A percentile compares a stretch with the other conserved stretches of the same genome.
phyloP scores from a whole-genome alignment of 2,113 vertebrate species.

The Cyanoliseus patagonus region DNA sequence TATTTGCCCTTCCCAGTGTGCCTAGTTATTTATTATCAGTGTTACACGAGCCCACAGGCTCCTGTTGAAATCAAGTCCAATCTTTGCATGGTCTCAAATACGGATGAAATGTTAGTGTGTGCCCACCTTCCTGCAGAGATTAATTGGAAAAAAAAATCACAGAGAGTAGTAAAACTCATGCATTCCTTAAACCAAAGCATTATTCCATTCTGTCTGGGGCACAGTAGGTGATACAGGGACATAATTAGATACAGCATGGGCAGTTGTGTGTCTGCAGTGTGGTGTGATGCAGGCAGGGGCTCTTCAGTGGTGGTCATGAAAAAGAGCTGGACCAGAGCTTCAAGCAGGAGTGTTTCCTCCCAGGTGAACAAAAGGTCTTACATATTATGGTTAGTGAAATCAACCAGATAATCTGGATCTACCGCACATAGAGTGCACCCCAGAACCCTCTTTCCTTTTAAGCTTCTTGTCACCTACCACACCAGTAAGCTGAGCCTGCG shows the following conservation, averaged over 20 bases:
- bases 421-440: not conserved
- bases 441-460: not conserved
- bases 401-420: not conserved
- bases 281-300: not conserved
- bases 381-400: not conserved
- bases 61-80: not conserved
- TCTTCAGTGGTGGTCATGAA: conserved; percentile 11
- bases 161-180: not conserved
- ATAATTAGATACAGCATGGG: not conserved
- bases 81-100: not conserved
- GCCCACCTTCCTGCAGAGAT: not conserved
- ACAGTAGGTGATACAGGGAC: not conserved
- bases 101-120: not conserved
- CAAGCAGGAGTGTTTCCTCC: not conserved
- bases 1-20: not conserved
- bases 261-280: not conserved
- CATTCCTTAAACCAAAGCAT: not conserved
- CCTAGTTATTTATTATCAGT: not conserved
- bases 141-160: not conserved
- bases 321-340: conserved; percentile 11
- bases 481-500: not conserved
- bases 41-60: not conserved
- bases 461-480: not conserved
- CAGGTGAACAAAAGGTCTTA: not conserved
- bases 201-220: not conserved